These are phyloP conservation scores for Avahi laniger DNA, from an alignment of 2,797 vertebrate genomes.

Conservation along the genomic window DNA sequence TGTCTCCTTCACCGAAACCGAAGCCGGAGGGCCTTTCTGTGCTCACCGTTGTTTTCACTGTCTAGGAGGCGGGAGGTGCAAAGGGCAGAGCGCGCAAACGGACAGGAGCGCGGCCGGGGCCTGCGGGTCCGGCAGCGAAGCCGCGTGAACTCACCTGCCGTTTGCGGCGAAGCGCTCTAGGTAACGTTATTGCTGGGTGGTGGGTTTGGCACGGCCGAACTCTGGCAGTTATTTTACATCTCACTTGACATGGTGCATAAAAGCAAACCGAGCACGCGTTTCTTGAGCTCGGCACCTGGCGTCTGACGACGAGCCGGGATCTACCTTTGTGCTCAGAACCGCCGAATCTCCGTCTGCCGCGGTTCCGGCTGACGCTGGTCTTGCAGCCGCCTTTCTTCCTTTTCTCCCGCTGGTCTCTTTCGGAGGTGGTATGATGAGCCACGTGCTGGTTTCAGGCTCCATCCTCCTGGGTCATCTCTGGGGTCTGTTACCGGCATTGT, in stretches of 20 bases:
- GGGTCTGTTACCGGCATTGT: neutral
- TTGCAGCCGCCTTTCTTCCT: neutral
- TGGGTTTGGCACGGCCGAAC: neutral
- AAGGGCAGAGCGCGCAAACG: constrained; percentile 14
- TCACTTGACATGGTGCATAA: constrained; percentile 44
- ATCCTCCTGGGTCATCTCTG: neutral
- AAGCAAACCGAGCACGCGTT: neutral
- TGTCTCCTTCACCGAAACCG: neutral
- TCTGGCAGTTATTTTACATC: constrained; percentile 16
- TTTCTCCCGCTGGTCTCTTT: neutral
- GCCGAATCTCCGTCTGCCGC: neutral
- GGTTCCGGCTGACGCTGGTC: neutral
- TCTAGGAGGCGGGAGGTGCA: neutral
- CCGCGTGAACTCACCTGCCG: neutral
- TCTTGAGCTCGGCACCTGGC: constrained; percentile 23
- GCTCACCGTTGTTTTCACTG: constrained; percentile 1
- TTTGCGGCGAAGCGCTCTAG: constrained; percentile 22
- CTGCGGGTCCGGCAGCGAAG: neutral
- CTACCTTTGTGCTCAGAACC: neutral
- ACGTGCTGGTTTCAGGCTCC: neutral
- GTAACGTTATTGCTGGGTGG: constrained; percentile 46
- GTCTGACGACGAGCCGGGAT: neutral
- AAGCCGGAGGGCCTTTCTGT: neutral
- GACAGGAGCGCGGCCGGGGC: neutral
- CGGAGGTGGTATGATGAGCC: neutral